Conservation (phyloP, 1,140 invertebrate genomes). For the Odontomachus brunneus region DNA sequence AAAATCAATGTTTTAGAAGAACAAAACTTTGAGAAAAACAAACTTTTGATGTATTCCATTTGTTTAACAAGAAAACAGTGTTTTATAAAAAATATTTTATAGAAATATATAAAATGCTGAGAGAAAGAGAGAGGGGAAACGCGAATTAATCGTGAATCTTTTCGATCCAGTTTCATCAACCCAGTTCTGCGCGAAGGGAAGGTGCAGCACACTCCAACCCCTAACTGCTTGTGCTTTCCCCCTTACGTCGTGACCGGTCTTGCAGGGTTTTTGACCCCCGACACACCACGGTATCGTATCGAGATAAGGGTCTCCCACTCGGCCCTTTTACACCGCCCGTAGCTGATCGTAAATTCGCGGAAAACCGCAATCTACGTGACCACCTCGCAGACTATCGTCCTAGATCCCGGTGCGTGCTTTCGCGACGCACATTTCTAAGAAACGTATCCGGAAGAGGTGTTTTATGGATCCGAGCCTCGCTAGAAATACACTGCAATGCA, state of each 20-base stretch:
- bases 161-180: conserved; percentile 43
- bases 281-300: conserved; percentile 60
- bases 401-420: not conserved
- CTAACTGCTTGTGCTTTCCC: not conserved
- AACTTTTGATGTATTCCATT: too few relatives aligned
- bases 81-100: too few relatives aligned
- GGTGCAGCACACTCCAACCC: not conserved
- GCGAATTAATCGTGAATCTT: conserved; percentile 30
- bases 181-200: conserved; percentile 33
- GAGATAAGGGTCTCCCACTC: conserved; percentile 68
- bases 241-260: conserved; percentile 58
- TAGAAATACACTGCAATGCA: not conserved
- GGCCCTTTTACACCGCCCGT: conserved; percentile 21
- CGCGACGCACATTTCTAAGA: not conserved
- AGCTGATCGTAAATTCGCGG: conserved; percentile 54
- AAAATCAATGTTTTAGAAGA: too few relatives aligned
- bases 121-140: too few relatives aligned
- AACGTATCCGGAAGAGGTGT: conserved; percentile 2
- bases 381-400: conserved; percentile 4
- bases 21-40: too few relatives aligned
- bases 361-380: conserved; percentile 56
- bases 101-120: too few relatives aligned
- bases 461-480: not conserved
- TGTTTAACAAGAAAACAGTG: too few relatives aligned
- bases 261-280: conserved; percentile 70